phyloP scores from a whole-genome alignment of 2,113 vertebrate species.

The Arothron firmamentum region DNA sequence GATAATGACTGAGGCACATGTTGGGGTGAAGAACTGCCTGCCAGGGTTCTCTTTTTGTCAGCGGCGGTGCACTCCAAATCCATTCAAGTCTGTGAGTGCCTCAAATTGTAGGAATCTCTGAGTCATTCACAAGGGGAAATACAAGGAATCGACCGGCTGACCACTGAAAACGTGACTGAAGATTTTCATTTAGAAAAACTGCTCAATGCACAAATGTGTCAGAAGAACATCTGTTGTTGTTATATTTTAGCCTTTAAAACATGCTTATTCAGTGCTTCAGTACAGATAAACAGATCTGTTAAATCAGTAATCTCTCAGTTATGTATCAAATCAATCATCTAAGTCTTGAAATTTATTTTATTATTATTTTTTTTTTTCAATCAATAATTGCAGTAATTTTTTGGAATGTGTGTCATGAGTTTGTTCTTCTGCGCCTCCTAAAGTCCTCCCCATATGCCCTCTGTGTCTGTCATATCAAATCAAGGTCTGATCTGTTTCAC shows the following conservation, averaged over 20 bases:
- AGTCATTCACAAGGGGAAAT: slow-evolving; percentile 34
- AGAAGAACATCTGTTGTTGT: slow-evolving; percentile 4
- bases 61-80: neutral
- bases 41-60: slow-evolving; percentile 1
- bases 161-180: neutral
- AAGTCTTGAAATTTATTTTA: too few species aligned
- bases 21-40: too few species aligned
- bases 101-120: slow-evolving; percentile 19
- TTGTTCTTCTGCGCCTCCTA: neutral
- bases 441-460: neutral
- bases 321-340: too few species aligned
- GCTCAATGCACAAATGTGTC: slow-evolving; percentile 19
- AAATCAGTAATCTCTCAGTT: neutral
- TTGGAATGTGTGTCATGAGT: too few species aligned
- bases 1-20: too few species aligned
- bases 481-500: slow-evolving; percentile 19
- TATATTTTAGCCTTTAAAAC: too few species aligned
- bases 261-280: neutral
- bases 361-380: too few species aligned
- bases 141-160: slow-evolving; percentile 9
- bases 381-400: too few species aligned
- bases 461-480: slow-evolving; percentile 29
- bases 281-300: neutral
- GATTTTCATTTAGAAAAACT: neutral
- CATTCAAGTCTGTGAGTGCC: slow-evolving; percentile 5